Evolutionary conservation across 23 tunicate genomes (phyloP).

Genomic region (Halocynthia aurantium): DNA sequence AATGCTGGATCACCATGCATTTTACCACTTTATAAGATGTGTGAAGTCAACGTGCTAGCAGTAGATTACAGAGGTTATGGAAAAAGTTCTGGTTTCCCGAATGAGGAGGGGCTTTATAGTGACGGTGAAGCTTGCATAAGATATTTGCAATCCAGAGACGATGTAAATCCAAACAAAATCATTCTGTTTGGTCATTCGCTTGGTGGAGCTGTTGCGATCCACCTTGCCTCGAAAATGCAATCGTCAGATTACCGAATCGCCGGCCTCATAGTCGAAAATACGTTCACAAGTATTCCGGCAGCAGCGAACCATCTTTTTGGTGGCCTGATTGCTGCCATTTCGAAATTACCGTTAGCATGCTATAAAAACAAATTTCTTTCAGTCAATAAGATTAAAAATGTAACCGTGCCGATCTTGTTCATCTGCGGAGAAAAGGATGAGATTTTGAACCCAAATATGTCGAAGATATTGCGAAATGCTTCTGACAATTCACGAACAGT

Average conservation of each 20-base stretch:
- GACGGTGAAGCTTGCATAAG: constrained; percentile 78
- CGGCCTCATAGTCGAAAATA: constrained; percentile 78
- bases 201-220: constrained; percentile 93
- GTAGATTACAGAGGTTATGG: constrained; percentile 92
- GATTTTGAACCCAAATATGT: constrained; percentile 52
- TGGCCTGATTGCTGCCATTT: background rate
- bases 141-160: constrained; percentile 42
- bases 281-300: constrained; percentile 64
- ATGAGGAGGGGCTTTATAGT: constrained; percentile 66
- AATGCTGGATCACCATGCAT: constrained; percentile 60
- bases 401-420: constrained; percentile 54
- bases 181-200: constrained; percentile 80
- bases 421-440: constrained; percentile 65
- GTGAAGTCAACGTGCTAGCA: constrained; percentile 40
- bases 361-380: constrained; percentile 72
- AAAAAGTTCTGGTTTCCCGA: constrained; percentile 69
- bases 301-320: constrained; percentile 48
- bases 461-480: constrained; percentile 31
- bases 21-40: constrained; percentile 28
- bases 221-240: constrained; percentile 53
- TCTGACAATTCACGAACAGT: constrained; percentile 65
- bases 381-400: constrained; percentile 27
- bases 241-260: constrained; percentile 54
- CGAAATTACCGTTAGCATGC: constrained; percentile 36
- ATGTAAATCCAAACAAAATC: constrained; percentile 64